These are phyloP conservation scores for Dinocampus coccinellae DNA, from an alignment of 2,888 invertebrate genomes.

Conservation along the genomic window DNA sequence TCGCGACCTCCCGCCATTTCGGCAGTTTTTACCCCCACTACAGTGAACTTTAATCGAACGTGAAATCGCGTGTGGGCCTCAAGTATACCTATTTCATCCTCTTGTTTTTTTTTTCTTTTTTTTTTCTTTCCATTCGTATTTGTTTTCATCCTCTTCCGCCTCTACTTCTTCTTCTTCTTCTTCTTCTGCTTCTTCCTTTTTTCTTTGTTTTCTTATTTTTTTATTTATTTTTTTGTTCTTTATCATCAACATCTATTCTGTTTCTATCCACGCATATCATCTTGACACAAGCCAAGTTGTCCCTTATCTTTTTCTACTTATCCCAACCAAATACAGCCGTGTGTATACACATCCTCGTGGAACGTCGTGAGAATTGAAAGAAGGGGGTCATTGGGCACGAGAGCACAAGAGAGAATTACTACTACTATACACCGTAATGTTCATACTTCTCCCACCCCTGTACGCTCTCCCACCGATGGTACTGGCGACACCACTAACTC, in stretches of 20 bases:
- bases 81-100: too few species aligned
- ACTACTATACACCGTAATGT: slow-evolving; percentile 1
- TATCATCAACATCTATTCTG: not conserved
- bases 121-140: too few species aligned
- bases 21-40: slow-evolving; percentile 19
- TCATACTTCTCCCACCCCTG: slow-evolving; percentile 31
- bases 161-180: not conserved
- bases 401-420: slow-evolving; percentile 35
- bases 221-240: not conserved
- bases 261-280: too few species aligned
- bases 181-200: not conserved
- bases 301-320: too few species aligned
- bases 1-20: slow-evolving; percentile 16
- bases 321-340: not conserved
- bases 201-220: too few species aligned
- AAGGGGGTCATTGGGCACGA: slow-evolving; percentile 46
- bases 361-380: slow-evolving; percentile 28
- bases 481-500: slow-evolving; percentile 13
- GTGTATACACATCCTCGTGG: slow-evolving; percentile 30
- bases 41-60: slow-evolving; percentile 30
- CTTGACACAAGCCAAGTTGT: too few species aligned
- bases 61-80: slow-evolving; percentile 33
- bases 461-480: slow-evolving; percentile 23
- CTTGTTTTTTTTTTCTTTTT: too few species aligned
- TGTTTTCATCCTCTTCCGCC: not conserved